Percentiles rank a stretch among this genome's conserved stretches.
phyloP scores from a whole-genome alignment of 2,888 invertebrate species.

The Caenorhabditis parvicauda region DNA sequence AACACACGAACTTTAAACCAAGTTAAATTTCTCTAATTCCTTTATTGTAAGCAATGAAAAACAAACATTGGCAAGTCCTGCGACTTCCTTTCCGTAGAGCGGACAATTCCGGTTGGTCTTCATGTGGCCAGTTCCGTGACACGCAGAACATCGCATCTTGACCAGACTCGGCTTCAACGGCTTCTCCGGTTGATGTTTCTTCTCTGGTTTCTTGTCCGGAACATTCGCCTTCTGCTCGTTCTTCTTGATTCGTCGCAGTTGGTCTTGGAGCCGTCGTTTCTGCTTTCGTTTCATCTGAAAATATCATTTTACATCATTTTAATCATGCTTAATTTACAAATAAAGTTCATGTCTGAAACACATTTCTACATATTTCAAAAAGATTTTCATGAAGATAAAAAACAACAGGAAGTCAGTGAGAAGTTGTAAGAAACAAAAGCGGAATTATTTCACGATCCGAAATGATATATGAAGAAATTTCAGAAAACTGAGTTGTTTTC shows the following conservation, averaged over 20 bases:
- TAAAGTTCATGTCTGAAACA: no score
- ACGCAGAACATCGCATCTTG: constrained; percentile 78
- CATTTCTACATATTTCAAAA: no score
- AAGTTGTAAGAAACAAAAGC: no score
- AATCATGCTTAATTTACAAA: background rate
- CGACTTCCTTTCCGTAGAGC: constrained; percentile 77
- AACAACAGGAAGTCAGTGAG: no score
- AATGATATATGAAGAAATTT: no score
- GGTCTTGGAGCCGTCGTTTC: constrained; percentile 84
- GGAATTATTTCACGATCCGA: no score
- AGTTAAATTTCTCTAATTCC: background rate
- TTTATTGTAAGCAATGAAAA: background rate
- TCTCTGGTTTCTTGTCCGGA: constrained; percentile 43
- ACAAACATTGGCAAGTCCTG: no score
- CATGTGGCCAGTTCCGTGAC: constrained; percentile 79
- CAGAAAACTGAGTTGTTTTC: no score
- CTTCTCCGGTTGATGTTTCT: no score
- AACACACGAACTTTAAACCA: background rate
- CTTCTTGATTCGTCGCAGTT: constrained; percentile 85
- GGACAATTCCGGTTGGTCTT: constrained; percentile 97
- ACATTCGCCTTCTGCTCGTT: constrained; percentile 47
- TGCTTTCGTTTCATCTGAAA: constrained; percentile 83
- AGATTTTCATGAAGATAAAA: no score
- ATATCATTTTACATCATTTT: background rate
- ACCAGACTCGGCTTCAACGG: constrained; percentile 51